A percentile compares a stretch with the other conserved stretches of the same genome.
Conservation (phyloP, 2,113 vertebrate genomes). For the Xenus cinereus region DNA sequence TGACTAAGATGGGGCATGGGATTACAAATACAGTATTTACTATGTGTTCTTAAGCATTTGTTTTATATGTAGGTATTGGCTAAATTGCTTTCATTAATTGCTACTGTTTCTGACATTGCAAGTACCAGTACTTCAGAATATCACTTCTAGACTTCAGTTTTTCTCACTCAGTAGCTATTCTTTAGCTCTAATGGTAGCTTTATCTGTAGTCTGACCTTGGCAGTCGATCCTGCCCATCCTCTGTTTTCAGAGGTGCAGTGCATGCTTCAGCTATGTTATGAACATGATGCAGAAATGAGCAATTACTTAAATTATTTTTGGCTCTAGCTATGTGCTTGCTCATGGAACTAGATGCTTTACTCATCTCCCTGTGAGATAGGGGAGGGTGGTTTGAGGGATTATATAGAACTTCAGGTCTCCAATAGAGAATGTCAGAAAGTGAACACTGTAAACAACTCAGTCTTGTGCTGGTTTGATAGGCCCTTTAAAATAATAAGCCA, state of each 20-base stretch:
- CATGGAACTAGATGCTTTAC: neutral
- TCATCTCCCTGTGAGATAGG: slow-evolving; percentile 26
- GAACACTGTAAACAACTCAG: neutral
- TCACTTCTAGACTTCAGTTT: neutral
- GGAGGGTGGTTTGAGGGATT: neutral
- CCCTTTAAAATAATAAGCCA: neutral
- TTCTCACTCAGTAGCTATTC: neutral
- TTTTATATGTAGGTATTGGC: neutral
- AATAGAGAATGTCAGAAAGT: neutral
- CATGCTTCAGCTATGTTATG: neutral
- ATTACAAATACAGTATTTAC: neutral
- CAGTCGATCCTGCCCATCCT: neutral
- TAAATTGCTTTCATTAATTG: neutral
- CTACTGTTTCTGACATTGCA: neutral
- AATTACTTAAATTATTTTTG: slow-evolving; percentile 19
- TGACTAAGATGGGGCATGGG: neutral
- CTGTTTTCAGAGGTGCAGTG: neutral
- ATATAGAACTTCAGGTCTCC: neutral
- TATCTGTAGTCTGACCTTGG: neutral
- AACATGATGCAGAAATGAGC: neutral
- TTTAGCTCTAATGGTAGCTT: neutral
- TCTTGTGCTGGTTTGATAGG: neutral
- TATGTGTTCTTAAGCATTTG: neutral
- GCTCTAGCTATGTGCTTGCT: slow-evolving; percentile 13
- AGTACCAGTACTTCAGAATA: neutral